Conservation (phyloP, 2,113 vertebrate species). For the Psettodes erumei region DNA sequence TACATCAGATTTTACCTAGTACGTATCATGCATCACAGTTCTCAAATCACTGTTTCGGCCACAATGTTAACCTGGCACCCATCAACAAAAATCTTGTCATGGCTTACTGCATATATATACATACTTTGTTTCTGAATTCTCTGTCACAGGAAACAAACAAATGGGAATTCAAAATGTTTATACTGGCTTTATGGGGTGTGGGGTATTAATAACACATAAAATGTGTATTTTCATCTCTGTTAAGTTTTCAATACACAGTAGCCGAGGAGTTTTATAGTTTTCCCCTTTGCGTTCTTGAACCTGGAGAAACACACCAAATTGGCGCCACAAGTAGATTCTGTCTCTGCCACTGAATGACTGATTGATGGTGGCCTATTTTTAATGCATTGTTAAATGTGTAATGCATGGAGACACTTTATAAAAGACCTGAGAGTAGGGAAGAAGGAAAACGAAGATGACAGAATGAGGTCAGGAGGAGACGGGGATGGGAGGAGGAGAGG, state of each 20-base stretch:
- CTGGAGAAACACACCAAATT: constrained; percentile 66
- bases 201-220: constrained; percentile 58
- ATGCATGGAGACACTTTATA: constrained; percentile 84
- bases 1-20: constrained; percentile 75
- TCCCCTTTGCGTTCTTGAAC: constrained; percentile 40
- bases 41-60: constrained; percentile 72
- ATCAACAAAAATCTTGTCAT: constrained; percentile 72
- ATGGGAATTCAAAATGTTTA: constrained; percentile 32
- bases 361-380: constrained; percentile 85
- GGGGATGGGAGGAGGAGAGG: constrained; percentile 39
- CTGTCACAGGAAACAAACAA: constrained; percentile 38
- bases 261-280: constrained; percentile 37
- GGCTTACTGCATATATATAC: constrained; percentile 46
- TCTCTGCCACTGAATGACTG: constrained; percentile 76
- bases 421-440: constrained; percentile 80
- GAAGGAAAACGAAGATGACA: constrained; percentile 79
- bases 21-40: constrained; percentile 69
- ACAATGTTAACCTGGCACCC: constrained; percentile 69
- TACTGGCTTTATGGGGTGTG: constrained; percentile 28
- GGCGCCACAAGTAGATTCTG: constrained; percentile 71
- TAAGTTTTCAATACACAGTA: constrained; percentile 18
- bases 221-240: constrained; percentile 46
- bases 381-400: constrained; percentile 85
- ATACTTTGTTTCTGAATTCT: constrained; percentile 56
- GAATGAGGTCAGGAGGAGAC: constrained; percentile 81